These are phyloP conservation scores for Brienomyrus brachyistius DNA, from an alignment of 2,113 vertebrate genomes.

Conservation along the genomic window DNA sequence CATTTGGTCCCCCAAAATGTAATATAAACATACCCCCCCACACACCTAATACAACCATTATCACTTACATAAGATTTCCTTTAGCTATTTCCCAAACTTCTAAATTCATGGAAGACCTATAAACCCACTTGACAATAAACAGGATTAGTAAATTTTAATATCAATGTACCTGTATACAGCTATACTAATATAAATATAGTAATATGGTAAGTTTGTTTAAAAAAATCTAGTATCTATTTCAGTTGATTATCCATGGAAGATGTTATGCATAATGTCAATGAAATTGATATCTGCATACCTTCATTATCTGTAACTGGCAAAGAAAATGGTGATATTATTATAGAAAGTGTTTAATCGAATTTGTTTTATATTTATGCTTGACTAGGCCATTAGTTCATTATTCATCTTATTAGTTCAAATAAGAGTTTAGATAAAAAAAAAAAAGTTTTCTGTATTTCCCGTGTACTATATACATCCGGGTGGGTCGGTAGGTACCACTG, in stretches of 20 bases:
- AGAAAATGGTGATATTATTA: neutral
- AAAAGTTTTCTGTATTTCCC: neutral
- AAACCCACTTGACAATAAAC: neutral
- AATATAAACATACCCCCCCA: too few relatives aligned
- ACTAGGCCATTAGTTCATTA: neutral
- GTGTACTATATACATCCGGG: neutral
- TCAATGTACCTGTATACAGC: neutral
- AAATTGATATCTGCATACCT: neutral
- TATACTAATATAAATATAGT: neutral
- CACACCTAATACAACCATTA: neutral
- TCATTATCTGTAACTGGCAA: neutral
- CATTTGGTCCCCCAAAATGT: too few relatives aligned
- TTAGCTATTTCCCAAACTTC: neutral
- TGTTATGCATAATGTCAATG: neutral
- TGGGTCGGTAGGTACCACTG: neutral
- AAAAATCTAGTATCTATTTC: neutral
- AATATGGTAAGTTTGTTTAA: neutral
- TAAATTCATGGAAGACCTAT: neutral
- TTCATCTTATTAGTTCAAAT: neutral
- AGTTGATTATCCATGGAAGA: neutral
- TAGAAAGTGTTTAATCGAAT: neutral
- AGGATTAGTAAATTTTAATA: slow-evolving; percentile 19
- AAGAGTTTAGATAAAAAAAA: neutral
- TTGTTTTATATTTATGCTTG: neutral
- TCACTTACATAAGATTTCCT: neutral